These are phyloP conservation scores for Schizopygopsis malacanthus DNA, from an alignment of 2,797 vertebrate genomes.

Conservation along the genomic window DNA sequence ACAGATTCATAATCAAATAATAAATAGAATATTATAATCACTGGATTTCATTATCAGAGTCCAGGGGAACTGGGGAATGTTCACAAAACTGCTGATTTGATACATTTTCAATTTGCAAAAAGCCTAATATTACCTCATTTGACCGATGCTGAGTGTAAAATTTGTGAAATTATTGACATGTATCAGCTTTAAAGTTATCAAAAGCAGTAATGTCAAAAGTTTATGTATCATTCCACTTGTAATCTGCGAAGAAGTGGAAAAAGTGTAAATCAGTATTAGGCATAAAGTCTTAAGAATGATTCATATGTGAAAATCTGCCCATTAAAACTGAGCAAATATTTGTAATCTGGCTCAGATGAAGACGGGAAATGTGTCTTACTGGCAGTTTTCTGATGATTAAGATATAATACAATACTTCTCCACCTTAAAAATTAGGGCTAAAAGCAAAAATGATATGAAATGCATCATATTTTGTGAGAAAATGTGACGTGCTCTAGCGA, in stretches of 20 bases:
- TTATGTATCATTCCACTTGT: background rate
- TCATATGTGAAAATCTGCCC: background rate
- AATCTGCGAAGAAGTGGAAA: background rate
- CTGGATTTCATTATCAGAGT: background rate
- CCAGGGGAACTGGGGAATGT: background rate
- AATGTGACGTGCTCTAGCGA: background rate
- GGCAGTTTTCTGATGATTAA: background rate
- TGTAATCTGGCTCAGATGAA: background rate
- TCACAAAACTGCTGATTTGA: background rate
- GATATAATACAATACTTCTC: background rate
- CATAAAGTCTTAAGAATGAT: background rate
- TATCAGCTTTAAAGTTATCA: background rate
- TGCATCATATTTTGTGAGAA: background rate
- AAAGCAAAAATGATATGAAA: background rate
- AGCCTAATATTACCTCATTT: too few species aligned
- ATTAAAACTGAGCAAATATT: background rate
- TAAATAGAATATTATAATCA: background rate
- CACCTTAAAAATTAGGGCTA: background rate
- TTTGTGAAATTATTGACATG: too few species aligned
- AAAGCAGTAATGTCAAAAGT: background rate
- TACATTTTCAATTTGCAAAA: background rate
- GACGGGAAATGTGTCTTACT: background rate
- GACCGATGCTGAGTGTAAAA: too few species aligned
- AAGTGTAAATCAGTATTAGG: background rate
- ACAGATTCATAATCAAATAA: background rate